Evolutionary conservation across 2,888 invertebrate genomes (phyloP).

Genomic region (Suillia variegata): DNA sequence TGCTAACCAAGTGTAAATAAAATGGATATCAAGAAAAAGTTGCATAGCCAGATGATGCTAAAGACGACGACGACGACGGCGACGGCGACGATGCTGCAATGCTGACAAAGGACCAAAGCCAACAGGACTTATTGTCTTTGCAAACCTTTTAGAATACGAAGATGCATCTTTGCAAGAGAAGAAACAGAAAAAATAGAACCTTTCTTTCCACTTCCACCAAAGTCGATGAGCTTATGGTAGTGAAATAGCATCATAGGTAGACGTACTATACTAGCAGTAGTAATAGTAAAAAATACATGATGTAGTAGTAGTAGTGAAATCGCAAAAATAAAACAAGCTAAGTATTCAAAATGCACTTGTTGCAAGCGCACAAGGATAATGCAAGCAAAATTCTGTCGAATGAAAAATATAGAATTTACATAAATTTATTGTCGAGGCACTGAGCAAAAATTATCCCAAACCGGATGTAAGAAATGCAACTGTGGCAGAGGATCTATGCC

Average conservation of each 20-base stretch:
- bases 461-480: not conserved
- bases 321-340: not conserved
- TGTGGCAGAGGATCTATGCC: not conserved
- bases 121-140: conserved; percentile 7
- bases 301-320: not conserved
- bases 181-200: too few relatives aligned
- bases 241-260: too few relatives aligned
- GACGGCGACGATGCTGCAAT: not conserved
- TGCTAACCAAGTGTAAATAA: conserved; percentile 6
- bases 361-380: conserved; percentile 22
- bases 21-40: not conserved
- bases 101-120: not conserved
- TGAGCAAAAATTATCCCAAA: not conserved
- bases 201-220: too few relatives aligned
- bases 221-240: too few relatives aligned
- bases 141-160: not conserved
- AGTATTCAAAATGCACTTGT: conserved; percentile 16
- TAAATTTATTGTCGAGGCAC: conserved; percentile 31
- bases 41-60: too few relatives aligned
- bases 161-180: too few relatives aligned
- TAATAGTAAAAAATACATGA: not conserved
- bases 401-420: conserved; percentile 40
- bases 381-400: not conserved
- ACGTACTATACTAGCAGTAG: too few relatives aligned
- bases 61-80: too few relatives aligned